Conservation (phyloP, 2,797 vertebrate genomes). For the Periophthalmus magnuspinnatus region DNA sequence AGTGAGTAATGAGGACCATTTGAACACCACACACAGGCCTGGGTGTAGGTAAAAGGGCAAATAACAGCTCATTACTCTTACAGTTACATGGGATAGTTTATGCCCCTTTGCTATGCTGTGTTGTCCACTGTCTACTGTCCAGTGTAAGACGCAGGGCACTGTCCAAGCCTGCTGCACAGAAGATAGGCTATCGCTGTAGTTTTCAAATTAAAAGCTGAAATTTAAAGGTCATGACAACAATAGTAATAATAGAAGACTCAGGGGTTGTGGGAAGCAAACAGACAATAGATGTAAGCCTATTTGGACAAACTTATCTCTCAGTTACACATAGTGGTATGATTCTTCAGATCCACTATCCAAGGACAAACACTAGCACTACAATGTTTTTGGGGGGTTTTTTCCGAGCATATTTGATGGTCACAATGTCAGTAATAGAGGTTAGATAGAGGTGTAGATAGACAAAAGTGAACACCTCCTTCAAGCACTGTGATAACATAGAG, state of each 20-base stretch:
- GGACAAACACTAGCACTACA: neutral
- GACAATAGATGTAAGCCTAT: neutral
- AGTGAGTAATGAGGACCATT: conserved; percentile 61
- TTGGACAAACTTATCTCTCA: neutral
- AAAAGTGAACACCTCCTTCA: conserved; percentile 10
- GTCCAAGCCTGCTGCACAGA: neutral
- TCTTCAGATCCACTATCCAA: neutral
- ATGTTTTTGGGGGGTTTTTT: too few relatives aligned
- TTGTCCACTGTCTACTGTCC: neutral
- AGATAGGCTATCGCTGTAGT: neutral
- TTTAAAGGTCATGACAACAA: neutral
- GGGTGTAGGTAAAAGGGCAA: conserved; percentile 47
- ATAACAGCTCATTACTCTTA: conserved; percentile 43
- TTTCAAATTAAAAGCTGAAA: conserved; percentile 4
- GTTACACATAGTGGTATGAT: neutral
- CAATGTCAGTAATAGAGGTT: neutral
- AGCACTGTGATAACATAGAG: neutral
- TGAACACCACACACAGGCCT: conserved; percentile 48
- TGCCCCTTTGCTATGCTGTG: conserved; percentile 21
- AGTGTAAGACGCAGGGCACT: neutral
- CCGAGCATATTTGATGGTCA: conserved; percentile 1
- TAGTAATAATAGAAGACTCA: neutral
- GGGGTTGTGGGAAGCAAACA: neutral
- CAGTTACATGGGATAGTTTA: conserved; percentile 38
- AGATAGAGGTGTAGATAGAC: neutral